These are phyloP conservation scores for Acrocyrtus sp. DNA, from an alignment of 2,888 invertebrate genomes.

Conservation along the genomic window DNA sequence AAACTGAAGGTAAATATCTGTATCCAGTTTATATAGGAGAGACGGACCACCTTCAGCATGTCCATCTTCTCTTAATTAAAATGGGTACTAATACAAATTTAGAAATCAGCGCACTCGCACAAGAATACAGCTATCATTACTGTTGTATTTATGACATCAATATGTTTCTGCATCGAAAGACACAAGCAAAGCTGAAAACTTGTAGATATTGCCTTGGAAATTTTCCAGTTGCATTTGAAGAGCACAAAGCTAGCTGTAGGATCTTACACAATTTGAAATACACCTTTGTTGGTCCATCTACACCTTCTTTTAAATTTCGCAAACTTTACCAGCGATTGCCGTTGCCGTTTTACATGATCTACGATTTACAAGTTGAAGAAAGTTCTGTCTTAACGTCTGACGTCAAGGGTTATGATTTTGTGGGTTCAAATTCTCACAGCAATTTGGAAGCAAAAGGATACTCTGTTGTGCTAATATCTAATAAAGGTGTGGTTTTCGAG, in stretches of 20 bases:
- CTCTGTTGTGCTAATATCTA: neutral
- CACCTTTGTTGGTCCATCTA: neutral
- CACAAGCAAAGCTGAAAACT: neutral
- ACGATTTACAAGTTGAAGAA: neutral
- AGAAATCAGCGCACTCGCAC: too few species aligned
- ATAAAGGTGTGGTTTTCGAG: neutral
- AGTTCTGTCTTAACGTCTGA: too few species aligned
- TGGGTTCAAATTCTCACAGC: too few species aligned
- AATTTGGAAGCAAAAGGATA: neutral
- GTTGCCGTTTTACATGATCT: neutral
- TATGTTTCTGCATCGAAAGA: neutral
- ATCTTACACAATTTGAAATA: neutral
- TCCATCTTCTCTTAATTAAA: neutral
- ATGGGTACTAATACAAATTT: too few species aligned
- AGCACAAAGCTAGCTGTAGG: neutral
- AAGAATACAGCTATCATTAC: neutral
- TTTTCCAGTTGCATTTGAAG: neutral
- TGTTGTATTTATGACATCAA: neutral
- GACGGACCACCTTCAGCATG: neutral
- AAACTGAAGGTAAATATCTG: neutral
- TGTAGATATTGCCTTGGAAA: neutral
- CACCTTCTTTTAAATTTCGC: neutral
- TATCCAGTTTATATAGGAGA: neutral
- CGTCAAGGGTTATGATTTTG: too few species aligned
- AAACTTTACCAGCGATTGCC: neutral